phyloP scores from a whole-genome alignment of 53 echinoderm and acorn worm genomes.

The Echinarachnius parma region DNA sequence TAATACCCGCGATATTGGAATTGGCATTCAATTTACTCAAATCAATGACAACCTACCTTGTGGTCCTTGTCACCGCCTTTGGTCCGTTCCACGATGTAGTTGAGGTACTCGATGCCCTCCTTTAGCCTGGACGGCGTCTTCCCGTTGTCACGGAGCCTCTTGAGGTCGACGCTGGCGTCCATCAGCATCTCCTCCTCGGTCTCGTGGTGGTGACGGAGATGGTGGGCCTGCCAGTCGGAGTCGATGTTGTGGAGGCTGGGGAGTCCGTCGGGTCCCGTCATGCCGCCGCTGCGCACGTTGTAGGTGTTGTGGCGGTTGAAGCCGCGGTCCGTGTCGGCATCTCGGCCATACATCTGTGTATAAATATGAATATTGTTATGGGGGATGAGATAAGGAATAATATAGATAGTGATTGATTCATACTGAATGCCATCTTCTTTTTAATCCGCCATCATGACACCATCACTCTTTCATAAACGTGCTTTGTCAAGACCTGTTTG shows the following conservation, averaged over 20 bases:
- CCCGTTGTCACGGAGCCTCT: conserved; percentile 54
- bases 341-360: conserved; percentile 39
- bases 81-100: conserved; percentile 84
- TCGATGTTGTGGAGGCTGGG: conserved; percentile 40
- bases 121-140: conserved; percentile 70
- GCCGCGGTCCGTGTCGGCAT: conserved; percentile 70
- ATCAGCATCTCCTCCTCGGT: conserved; percentile 76
- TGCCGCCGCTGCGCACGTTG: conserved; percentile 40
- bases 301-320: conserved; percentile 65
- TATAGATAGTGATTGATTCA: no score
- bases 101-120: conserved; percentile 73
- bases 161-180: conserved; percentile 56
- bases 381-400: not conserved
- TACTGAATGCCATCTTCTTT: no score
- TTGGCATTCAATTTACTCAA: no score
- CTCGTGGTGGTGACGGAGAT: conserved; percentile 45
- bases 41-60: conserved; percentile 55
- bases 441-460: no score
- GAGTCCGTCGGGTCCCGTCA: conserved; percentile 41
- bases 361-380: no score
- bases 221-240: conserved; percentile 6
- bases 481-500: no score
- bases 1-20: no score
- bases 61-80: conserved; percentile 76
- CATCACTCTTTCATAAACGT: no score